Conservation (phyloP, 2,888 invertebrate species). For the Ormyrus thymus region DNA sequence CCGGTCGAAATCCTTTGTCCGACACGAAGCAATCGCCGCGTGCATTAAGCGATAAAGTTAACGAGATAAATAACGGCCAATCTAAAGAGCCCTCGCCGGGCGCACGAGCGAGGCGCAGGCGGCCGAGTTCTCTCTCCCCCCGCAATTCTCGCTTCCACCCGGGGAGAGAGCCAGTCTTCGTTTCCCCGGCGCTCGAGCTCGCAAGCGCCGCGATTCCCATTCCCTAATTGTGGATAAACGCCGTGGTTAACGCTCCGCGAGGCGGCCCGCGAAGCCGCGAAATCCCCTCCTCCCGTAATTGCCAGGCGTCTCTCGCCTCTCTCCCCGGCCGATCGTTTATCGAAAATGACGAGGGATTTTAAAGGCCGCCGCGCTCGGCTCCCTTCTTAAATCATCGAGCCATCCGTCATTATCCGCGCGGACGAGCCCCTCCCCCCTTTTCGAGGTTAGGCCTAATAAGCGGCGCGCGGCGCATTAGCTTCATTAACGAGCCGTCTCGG, state of each 20-base stretch:
- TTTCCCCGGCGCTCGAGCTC: too few species aligned
- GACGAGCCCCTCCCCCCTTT: constrained; percentile 10
- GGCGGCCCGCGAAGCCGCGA: too few species aligned
- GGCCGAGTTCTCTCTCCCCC: not conserved
- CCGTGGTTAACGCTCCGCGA: constrained; percentile 10
- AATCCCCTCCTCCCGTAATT: not conserved
- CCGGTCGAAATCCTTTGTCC: constrained; percentile 6
- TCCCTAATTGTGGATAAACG: constrained; percentile 42
- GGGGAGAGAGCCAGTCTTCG: not conserved
- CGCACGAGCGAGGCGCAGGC: not conserved
- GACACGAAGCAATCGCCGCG: constrained; percentile 9
- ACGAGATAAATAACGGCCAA: constrained; percentile 27
- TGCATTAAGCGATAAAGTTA: constrained; percentile 33
- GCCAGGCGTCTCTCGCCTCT: constrained; percentile 2
- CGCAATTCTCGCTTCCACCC: not conserved
- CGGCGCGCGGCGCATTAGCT: not conserved
- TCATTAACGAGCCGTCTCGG: not conserved
- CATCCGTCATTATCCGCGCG: constrained; percentile 13
- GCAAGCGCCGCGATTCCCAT: not conserved
- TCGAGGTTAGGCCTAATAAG: constrained; percentile 15
- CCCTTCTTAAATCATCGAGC: constrained; percentile 36
- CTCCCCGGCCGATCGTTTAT: constrained; percentile 32
- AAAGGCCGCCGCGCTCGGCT: constrained; percentile 5
- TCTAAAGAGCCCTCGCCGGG: too few species aligned
- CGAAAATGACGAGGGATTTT: constrained; percentile 35